Base-by-base conservation (phyloP, 1,140 invertebrate genomes). In the Papilio dardanus region DNA sequence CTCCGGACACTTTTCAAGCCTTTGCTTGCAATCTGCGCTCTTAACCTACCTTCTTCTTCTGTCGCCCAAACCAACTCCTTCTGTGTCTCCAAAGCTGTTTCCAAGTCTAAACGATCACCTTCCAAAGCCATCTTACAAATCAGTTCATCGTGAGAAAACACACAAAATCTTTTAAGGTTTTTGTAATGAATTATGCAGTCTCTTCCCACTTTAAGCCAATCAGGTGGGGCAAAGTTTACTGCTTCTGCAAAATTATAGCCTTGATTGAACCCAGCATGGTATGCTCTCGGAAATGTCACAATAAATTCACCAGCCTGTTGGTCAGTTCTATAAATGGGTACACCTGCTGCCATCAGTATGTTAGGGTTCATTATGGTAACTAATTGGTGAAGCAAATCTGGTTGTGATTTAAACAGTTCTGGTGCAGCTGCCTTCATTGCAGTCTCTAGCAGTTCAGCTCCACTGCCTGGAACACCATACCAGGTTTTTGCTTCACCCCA, bases 211-310 rank as follows among this genome's bases (percentile, higher is more conserved):
- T 97, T 95, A 14, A 99, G 93, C 99, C 99, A 99, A 94, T 99
- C 99, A 78, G 99, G 97, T 37, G 99, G 98, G 76, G 99, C 99
- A 95, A 99, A 99, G 93, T 99, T 99, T 1, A 99, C 99, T 78
- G 99, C 99, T 94, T 99, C 99, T 71, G 99, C 99, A 95, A 99
- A 99, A 92, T 99, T 99, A 85, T 99, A 99, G 19, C 99, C 99
- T 93, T 99, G 99, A 94, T 99, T 99, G 86, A 99, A 99, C 19
- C 99, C 99, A 68, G 99, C 98, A 94, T 99, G 99, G 94, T 99
- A 99, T 40, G 99, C 98, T 84, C 99, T 94, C 0, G 99, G 99
- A 94, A 99, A 99, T 42, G 99, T 99, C 5, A 99, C 96, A 10
- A 99, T 97, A 95, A 99, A 99, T 94, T 99, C 99, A n/a, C 99